A percentile compares a stretch with the other conserved stretches of the same genome.
These are phyloP conservation scores for Cervus canadensis DNA, from an alignment of 2,113 vertebrate species.

Conservation along the genomic window DNA sequence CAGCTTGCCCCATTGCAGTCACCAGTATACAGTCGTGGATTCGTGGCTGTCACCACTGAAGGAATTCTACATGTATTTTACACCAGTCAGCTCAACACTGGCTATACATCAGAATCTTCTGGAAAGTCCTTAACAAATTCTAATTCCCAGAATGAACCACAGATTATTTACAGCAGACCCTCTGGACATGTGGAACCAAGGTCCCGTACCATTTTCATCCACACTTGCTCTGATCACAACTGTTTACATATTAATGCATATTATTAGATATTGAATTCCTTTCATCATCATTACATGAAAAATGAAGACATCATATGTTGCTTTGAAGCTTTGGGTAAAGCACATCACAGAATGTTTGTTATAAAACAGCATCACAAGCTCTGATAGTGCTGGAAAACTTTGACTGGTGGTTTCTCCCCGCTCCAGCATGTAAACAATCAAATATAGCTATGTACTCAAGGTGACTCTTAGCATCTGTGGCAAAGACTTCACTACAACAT, in stretches of 20 bases:
- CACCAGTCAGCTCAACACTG: neutral
- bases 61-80: neutral
- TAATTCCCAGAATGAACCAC: neutral
- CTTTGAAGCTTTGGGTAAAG: neutral
- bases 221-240: neutral
- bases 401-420: neutral
- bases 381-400: neutral
- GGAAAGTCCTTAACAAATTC: neutral
- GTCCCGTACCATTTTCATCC: rapidly evolving
- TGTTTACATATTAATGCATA: neutral
- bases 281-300: neutral
- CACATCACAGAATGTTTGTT: neutral
- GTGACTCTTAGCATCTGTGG: neutral
- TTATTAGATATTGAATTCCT: neutral
- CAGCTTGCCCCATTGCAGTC: neutral
- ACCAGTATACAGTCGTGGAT: neutral
- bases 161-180: neutral
- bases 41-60: neutral
- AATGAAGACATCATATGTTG: neutral
- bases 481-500: neutral
- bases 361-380: neutral
- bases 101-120: neutral
- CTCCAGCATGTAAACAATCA: neutral
- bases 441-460: neutral
- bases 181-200: neutral